phyloP scores from a whole-genome alignment of 2,797 vertebrate species.

The Xenentodon cancila region DNA sequence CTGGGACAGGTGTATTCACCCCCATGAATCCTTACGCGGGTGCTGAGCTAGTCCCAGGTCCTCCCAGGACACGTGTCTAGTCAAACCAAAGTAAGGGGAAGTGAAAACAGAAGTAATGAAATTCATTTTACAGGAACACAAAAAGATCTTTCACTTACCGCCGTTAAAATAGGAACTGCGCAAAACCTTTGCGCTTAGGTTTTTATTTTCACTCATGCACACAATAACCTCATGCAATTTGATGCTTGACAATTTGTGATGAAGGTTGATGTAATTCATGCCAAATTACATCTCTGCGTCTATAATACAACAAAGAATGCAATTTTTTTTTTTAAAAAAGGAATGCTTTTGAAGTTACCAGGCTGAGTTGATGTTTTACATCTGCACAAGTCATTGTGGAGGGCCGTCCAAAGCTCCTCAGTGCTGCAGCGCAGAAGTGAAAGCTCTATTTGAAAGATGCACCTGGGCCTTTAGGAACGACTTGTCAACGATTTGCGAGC shows the following conservation, averaged over 20 bases:
- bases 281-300: background rate
- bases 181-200: too few species aligned
- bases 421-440: slow-evolving; percentile 40
- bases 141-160: background rate
- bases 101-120: too few species aligned
- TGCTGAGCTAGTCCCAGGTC: slow-evolving; percentile 1
- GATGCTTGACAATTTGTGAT: background rate
- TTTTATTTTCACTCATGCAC: background rate
- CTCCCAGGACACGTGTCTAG: too few species aligned
- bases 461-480: slow-evolving; percentile 74
- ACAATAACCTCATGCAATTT: background rate
- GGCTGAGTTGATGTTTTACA: slow-evolving; percentile 25
- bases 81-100: too few species aligned
- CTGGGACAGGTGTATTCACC: slow-evolving; percentile 57
- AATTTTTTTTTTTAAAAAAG: background rate
- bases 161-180: background rate
- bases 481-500: slow-evolving; percentile 66
- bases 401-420: slow-evolving; percentile 18
- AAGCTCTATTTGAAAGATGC: slow-evolving; percentile 61
- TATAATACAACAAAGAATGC: background rate
- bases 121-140: too few species aligned
- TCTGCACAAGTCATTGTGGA: slow-evolving; percentile 29
- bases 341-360: background rate
- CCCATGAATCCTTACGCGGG: slow-evolving; percentile 36
- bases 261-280: background rate